Base-by-base conservation (phyloP, 2,888 invertebrate genomes). In the Leptogaster cylindrica region DNA sequence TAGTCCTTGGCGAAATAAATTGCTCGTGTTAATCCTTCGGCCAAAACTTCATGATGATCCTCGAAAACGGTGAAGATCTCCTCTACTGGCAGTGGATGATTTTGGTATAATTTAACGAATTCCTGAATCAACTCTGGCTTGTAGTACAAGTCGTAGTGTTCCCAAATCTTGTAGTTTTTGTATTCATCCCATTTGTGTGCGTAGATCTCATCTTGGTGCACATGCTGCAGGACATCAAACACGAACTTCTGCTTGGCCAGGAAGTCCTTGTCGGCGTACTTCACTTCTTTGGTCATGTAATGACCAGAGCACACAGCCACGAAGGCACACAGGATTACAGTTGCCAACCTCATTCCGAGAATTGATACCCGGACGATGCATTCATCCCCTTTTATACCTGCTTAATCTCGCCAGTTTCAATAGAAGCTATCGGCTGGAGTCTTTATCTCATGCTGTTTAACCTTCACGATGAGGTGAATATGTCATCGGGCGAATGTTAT, bases 1-100 rank as follows among this genome's bases (percentile, higher is more conserved):
- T 86, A 91, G 76, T 90, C 88, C 78, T 89, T 89, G 72, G 90
- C 89, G 68, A 85, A 87, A 79, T 84, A 85, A 70, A 92, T 83
- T 14, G 89, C 78, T 72, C 88, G 85, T 77, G 87, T 87, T 18
- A 91, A 78, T 4, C 86, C 85, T 3, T 84, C 76, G 7, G 86
- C 87, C 14, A 79, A 78, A 76, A 91, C 87, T 39, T 73, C 73
- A 48, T 79, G 77, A 20, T 76, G 75, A 0, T 76, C 74, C 14
- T 76, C 73, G 63, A 77, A 71, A 8, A 77, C 70, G 18, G 74
- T 73, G 74, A 78, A 79, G 4, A 76, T 72, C 70, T 77, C 77
- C 64, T 79, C 76, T 14, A 76, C 76, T 27, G 73, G 65, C 69
- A 80, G 68, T 2, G 76, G 77, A 73, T 85, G 83, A 55, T 84